Conservation (phyloP, 2,888 invertebrate genomes). For the Anarsia innoxiella region DNA sequence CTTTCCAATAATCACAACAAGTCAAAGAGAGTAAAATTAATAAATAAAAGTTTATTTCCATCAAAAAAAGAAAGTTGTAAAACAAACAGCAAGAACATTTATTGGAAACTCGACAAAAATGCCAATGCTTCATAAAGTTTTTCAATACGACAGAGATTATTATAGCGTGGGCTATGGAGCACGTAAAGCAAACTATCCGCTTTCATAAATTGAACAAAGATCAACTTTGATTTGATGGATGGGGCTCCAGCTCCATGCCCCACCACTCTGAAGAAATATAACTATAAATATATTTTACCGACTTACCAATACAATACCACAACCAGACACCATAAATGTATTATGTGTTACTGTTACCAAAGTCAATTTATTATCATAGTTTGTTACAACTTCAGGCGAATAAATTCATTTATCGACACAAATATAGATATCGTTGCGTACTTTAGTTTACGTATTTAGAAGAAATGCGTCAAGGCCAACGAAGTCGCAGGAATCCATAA, state of each 20-base stretch:
- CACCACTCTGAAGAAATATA: too few species aligned
- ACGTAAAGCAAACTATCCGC: slow-evolving; percentile 50
- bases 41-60: background rate
- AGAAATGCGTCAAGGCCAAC: too few species aligned
- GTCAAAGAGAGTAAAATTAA: background rate
- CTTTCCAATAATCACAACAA: too few species aligned
- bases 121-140: slow-evolving; percentile 39
- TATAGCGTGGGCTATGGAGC: slow-evolving; percentile 17
- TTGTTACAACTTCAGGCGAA: too few species aligned
- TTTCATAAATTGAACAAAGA: slow-evolving; percentile 57
- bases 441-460: too few species aligned
- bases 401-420: too few species aligned
- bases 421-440: too few species aligned
- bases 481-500: too few species aligned
- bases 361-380: too few species aligned
- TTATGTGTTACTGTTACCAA: too few species aligned
- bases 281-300: too few species aligned
- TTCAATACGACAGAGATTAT: slow-evolving; percentile 45
- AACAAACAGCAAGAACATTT: slow-evolving; percentile 8
- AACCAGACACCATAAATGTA: too few species aligned
- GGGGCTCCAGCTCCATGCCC: slow-evolving; percentile 19
- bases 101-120: slow-evolving; percentile 9
- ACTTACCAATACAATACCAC: background rate
- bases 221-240: slow-evolving; percentile 57
- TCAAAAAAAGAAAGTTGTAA: background rate